Percentiles rank a stretch among this genome's conserved stretches.
Evolutionary conservation across 2,113 vertebrate genomes (phyloP).

Genomic region (Sorex fumeus): DNA sequence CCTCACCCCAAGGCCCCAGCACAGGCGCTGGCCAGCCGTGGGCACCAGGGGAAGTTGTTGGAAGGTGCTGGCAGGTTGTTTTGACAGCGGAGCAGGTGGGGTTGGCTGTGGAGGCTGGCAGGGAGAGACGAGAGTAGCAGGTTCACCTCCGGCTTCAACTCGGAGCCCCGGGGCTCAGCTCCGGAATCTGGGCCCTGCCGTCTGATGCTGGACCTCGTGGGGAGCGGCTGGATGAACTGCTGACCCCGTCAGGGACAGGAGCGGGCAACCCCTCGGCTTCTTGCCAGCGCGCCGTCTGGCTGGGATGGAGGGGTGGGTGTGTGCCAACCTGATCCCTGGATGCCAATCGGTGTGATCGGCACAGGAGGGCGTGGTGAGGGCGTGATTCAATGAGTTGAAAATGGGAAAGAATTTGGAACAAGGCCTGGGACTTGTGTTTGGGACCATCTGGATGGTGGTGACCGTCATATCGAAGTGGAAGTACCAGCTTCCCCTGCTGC

Average conservation of each 20-base stretch:
- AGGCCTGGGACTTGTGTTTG: background rate
- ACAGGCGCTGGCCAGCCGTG: accelerated
- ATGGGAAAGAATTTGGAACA: background rate
- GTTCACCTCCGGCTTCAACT: background rate
- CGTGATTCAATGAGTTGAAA: background rate
- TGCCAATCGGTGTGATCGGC: background rate
- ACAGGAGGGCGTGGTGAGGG: slow-evolving; percentile 8
- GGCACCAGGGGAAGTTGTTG: background rate
- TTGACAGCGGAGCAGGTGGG: background rate
- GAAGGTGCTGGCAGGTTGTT: background rate
- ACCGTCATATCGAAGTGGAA: background rate
- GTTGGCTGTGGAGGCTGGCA: background rate
- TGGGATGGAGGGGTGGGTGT: background rate
- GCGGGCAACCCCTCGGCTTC: background rate
- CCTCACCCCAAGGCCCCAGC: accelerated
- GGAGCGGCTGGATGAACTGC: accelerated
- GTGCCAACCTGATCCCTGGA: background rate
- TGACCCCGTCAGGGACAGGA: accelerated
- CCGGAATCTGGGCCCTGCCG: background rate
- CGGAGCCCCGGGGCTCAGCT: background rate
- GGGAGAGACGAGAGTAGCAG: background rate
- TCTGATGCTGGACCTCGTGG: background rate
- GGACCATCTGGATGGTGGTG: background rate
- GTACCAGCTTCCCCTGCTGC: background rate
- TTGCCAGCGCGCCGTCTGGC: background rate